Conservation (phyloP, 1,140 invertebrate species). For the Drosophila albomicans region DNA sequence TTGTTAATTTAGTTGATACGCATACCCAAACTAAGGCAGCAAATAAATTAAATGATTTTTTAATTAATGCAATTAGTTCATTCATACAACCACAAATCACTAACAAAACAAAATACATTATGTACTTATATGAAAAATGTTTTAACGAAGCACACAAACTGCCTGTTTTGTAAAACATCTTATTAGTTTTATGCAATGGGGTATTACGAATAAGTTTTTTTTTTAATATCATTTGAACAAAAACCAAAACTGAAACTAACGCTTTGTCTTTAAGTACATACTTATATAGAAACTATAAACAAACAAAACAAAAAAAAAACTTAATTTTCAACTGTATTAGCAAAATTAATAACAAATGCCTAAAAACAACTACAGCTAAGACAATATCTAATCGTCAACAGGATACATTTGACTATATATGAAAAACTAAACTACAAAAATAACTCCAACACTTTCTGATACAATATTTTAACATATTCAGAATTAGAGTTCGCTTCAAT, state of each 20-base stretch:
- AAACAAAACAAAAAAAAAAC: constrained; percentile 56
- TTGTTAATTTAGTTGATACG: constrained; percentile 63
- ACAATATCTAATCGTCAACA: constrained; percentile 58
- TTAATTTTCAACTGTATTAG: constrained; percentile 80
- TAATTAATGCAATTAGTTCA: constrained; percentile 25
- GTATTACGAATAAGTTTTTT: constrained; percentile 54
- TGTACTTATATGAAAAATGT: constrained; percentile 59
- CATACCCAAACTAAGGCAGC: constrained; percentile 34
- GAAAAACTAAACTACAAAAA: constrained; percentile 31
- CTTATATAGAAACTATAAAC: constrained; percentile 53
- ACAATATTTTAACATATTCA: constrained; percentile 11
- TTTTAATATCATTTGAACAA: constrained; percentile 58
- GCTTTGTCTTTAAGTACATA: constrained; percentile 72
- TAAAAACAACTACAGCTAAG: constrained; percentile 54
- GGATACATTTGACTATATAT: constrained; percentile 48
- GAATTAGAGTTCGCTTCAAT: constrained; percentile 21
- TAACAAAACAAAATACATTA: constrained; percentile 34
- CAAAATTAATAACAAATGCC: constrained; percentile 65
- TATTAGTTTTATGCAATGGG: constrained; percentile 47
- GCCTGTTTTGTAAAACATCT: constrained; percentile 64
- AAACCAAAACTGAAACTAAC: constrained; percentile 78
- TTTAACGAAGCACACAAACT: constrained; percentile 69
- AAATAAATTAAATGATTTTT: constrained; percentile 40
- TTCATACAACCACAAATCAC: constrained; percentile 21
- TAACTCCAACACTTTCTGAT: constrained; percentile 29